These are phyloP conservation scores for Silurus asotus DNA, from an alignment of 2,113 vertebrate genomes.

Conservation along the genomic window DNA sequence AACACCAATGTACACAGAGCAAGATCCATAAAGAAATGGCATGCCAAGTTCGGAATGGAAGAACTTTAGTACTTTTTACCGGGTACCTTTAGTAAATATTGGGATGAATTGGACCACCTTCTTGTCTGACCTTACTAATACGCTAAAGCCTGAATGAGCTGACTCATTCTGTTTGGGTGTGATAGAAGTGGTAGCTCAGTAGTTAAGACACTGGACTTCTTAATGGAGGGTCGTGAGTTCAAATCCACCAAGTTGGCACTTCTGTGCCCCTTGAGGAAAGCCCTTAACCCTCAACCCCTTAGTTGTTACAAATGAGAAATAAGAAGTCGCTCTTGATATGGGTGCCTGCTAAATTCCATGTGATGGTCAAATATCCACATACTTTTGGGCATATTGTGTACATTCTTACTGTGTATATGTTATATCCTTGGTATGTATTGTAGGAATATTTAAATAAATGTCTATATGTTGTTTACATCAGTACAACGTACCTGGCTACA, in stretches of 20 bases:
- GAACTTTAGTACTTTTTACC: neutral
- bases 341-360: too few species aligned
- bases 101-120: neutral
- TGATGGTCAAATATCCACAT: too few species aligned
- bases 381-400: neutral
- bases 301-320: too few species aligned
- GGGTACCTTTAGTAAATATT: too few species aligned
- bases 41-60: neutral
- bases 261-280: too few species aligned
- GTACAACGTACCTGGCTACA: constrained; percentile 81
- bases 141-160: neutral
- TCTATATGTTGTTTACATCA: too few species aligned
- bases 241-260: too few species aligned
- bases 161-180: neutral
- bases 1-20: neutral
- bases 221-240: too few species aligned
- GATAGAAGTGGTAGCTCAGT: too few species aligned
- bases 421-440: neutral
- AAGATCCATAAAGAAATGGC: neutral
- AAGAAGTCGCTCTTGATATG: too few species aligned
- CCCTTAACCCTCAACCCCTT: too few species aligned
- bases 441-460: neutral
- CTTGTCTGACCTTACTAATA: neutral
- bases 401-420: neutral
- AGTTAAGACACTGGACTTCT: too few species aligned